Percentiles rank a stretch among this genome's conserved stretches.
These are phyloP conservation scores for Panthera tigris DNA, from an alignment of 2,113 vertebrate species.

Conservation along the genomic window DNA sequence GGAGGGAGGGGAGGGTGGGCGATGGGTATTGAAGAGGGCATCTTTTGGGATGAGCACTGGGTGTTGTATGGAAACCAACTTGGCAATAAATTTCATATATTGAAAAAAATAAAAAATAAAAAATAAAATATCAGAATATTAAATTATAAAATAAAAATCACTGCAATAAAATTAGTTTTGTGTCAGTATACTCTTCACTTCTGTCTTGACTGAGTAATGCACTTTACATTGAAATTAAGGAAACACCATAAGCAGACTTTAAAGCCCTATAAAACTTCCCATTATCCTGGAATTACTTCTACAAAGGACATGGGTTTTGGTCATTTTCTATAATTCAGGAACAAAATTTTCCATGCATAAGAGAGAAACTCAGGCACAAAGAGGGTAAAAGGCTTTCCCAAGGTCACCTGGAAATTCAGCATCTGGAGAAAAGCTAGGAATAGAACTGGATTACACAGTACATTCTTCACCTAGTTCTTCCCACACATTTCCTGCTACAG, in stretches of 20 bases:
- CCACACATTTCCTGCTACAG: neutral
- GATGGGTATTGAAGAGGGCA: too few relatives aligned
- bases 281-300: neutral
- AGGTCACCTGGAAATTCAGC: neutral
- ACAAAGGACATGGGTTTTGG: neutral
- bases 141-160: constrained; percentile 1
- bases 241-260: neutral
- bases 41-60: too few relatives aligned
- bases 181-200: neutral
- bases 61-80: too few relatives aligned
- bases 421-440: neutral
- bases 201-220: neutral
- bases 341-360: neutral
- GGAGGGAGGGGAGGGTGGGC: too few relatives aligned
- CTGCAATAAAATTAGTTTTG: neutral
- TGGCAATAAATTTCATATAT: too few relatives aligned
- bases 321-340: neutral
- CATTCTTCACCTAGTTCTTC: neutral
- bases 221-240: neutral
- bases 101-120: too few relatives aligned
- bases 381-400: neutral
- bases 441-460: neutral
- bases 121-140: neutral
- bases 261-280: neutral
- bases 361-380: neutral